Percentiles rank a stretch among this genome's conserved stretches.
Conservation (phyloP, 64 coral and sea anemone species). For the Montipora cactus region DNA sequence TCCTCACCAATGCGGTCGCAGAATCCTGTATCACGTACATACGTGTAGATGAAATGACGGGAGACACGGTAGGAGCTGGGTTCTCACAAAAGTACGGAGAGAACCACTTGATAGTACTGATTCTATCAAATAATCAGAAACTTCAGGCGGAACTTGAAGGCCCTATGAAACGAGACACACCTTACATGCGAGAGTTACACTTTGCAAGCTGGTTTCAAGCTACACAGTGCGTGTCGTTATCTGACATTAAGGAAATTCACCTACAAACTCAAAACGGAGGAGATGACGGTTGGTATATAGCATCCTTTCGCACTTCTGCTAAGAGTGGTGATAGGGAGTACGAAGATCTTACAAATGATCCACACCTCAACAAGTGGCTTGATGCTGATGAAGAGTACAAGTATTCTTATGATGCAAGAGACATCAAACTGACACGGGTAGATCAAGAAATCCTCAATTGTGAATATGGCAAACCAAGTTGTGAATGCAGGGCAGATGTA, state of each 20-base stretch:
- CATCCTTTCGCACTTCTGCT: slow-evolving; percentile 45
- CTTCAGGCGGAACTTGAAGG: slow-evolving; percentile 28
- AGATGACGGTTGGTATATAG: slow-evolving; percentile 24
- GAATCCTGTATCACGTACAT: slow-evolving; percentile 38
- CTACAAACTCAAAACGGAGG: slow-evolving; percentile 20
- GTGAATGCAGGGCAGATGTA: neutral
- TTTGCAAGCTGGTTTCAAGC: slow-evolving; percentile 5
- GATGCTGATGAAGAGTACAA: slow-evolving; percentile 56
- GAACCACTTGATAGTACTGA: neutral
- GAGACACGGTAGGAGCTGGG: neutral
- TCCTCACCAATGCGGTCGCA: slow-evolving; percentile 16
- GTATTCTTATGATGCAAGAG: slow-evolving; percentile 39
- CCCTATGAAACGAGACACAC: neutral
- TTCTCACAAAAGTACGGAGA: neutral
- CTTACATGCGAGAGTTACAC: slow-evolving; percentile 12
- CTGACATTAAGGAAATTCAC: neutral
- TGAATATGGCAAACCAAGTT: slow-evolving; percentile 6
- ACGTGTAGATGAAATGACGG: neutral
- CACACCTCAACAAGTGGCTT: slow-evolving; percentile 45
- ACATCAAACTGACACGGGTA: slow-evolving; percentile 24
- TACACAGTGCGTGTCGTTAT: slow-evolving; percentile 15
- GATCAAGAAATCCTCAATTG: slow-evolving; percentile 3
- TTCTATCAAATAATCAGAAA: neutral
- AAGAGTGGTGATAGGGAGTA: slow-evolving; percentile 30
- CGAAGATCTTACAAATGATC: slow-evolving; percentile 48